Conservation (phyloP, 2,888 invertebrate genomes). For the Unio delphinus region DNA sequence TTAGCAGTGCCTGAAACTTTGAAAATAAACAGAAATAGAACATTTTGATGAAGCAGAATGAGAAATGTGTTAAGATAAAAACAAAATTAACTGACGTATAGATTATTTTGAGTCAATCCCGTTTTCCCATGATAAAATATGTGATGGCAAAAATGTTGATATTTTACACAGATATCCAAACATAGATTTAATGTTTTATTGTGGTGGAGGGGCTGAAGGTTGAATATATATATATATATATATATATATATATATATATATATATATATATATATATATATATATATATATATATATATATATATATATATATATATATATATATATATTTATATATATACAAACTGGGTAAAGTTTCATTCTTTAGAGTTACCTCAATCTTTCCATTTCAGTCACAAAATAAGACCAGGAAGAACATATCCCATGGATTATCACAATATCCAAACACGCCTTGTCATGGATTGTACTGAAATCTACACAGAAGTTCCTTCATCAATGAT, state of each 20-base stretch:
- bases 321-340: constrained; percentile 7
- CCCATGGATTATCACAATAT: constrained; percentile 10
- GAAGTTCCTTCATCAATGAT: constrained; percentile 18
- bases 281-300: constrained; percentile 17
- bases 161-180: constrained; percentile 12
- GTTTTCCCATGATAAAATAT: constrained; percentile 4
- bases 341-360: constrained; percentile 23
- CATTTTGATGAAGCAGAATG: too few relatives aligned
- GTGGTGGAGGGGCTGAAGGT: constrained; percentile 21
- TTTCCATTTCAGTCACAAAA: constrained; percentile 14
- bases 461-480: constrained; percentile 19
- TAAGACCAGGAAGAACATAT: constrained; percentile 10
- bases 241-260: constrained; percentile 4
- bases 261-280: constrained; percentile 6
- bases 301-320: constrained; percentile 1
- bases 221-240: constrained; percentile 18
- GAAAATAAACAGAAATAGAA: too few relatives aligned
- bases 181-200: constrained; percentile 11
- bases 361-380: constrained; percentile 7
- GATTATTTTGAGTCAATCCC: background rate
- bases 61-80: background rate
- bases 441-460: constrained; percentile 14
- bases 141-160: constrained; percentile 6
- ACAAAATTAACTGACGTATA: background rate
- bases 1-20: too few relatives aligned